Base-by-base conservation (phyloP, 2,888 invertebrate species). In the Rotaria socialis region DNA sequence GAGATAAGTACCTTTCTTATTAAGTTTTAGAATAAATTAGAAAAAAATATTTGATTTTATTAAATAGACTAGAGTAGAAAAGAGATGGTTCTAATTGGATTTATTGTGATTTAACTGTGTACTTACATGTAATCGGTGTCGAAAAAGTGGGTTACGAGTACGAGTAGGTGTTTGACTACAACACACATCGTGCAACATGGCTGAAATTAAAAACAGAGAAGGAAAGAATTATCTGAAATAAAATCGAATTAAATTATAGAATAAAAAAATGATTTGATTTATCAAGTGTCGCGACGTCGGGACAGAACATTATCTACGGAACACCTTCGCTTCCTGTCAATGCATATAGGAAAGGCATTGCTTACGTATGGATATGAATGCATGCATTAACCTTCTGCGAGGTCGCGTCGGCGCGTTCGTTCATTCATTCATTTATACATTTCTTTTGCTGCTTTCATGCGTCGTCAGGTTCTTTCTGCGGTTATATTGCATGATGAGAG, bases 151-250 rank as follows among this genome's bases (percentile, higher is more conserved):
- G 35, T 67, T 67, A 67, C 67, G 67, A 41, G 67, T 67, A 67
- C 67, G 67, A 19, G 67, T 67, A 67, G 67, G 67, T 67, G 67
- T 67, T 67, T 67, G 67, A 67, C 67, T 67, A 67, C 35, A 35
- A 19, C 67, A 67, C 67, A 67, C 67, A 67, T 67, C 67, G 14
- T 67, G 67, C 16, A 67, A 67, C 67, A 67, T 67, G 67, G 67
- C 67, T 67, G 67, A 67, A 67, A 67, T 67, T 67, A 35, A 67
- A 67, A 67, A 67, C 67, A 67, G 35, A 67, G 67, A 67, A 67
- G 19, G 16, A 67, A 35, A 35, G 35, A 67, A 35, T 27, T 27
- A 67, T 67, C 67, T 67, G 11, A 67, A 67, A 35, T 16, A 27
- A 35, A 67, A 41, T 67, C 16, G 19, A 67, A 67, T 35, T 35